A percentile compares a stretch with the other conserved stretches of the same genome.
These are phyloP conservation scores for Stenurella melanura DNA, from an alignment of 2,888 invertebrate genomes.

Conservation along the genomic window DNA sequence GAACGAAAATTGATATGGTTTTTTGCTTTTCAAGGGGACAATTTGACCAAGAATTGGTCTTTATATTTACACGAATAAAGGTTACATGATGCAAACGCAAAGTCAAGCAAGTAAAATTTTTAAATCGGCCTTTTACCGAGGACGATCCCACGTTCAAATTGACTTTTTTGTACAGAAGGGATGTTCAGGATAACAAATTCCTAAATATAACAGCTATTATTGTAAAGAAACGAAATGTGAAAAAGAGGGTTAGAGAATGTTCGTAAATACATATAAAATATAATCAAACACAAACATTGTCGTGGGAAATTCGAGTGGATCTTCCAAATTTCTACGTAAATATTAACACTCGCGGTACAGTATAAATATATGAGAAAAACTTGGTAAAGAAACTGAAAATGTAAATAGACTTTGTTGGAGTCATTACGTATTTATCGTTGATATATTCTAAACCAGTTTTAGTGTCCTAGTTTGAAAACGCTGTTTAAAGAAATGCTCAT, in stretches of 20 bases:
- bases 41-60: too few relatives aligned
- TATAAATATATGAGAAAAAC: background rate
- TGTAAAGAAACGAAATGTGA: background rate
- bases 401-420: background rate
- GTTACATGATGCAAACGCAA: background rate
- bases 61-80: background rate
- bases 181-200: background rate
- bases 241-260: background rate
- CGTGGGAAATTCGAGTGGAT: background rate
- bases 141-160: background rate
- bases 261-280: background rate
- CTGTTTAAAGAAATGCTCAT: too few relatives aligned
- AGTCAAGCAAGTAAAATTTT: constrained; percentile 1
- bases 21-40: too few relatives aligned
- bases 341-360: background rate
- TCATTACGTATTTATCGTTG: too few relatives aligned
- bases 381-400: background rate
- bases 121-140: background rate
- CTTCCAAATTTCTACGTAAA: background rate
- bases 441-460: too few relatives aligned
- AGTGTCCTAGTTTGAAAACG: too few relatives aligned
- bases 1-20: too few relatives aligned
- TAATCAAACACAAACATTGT: background rate
- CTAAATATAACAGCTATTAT: background rate
- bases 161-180: background rate